Evolutionary conservation across 2,888 invertebrate species (phyloP).

Genomic region (Galerucella nymphaeae): DNA sequence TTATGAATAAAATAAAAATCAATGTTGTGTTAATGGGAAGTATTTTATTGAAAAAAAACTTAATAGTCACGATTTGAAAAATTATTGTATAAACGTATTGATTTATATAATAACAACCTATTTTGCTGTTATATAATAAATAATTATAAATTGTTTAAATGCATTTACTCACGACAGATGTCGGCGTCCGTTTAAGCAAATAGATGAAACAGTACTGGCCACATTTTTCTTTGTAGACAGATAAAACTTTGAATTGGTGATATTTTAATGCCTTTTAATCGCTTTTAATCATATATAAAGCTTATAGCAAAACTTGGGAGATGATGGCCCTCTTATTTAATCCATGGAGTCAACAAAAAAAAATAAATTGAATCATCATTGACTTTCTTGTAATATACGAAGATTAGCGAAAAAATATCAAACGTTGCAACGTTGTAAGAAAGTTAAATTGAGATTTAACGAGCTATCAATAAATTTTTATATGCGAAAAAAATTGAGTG

Average conservation of each 20-base stretch:
- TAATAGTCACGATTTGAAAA: neutral
- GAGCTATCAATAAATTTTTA: constrained; percentile 5
- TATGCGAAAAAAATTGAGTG: neutral
- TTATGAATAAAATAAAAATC: neutral
- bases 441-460: constrained; percentile 1
- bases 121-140: neutral
- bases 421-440: neutral
- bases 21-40: neutral
- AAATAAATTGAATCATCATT: too few species aligned
- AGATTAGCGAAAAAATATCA: neutral
- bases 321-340: too few species aligned
- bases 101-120: neutral
- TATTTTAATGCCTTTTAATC: too few species aligned
- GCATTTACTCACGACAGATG: neutral
- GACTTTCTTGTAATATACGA: neutral
- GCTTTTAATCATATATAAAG: too few species aligned
- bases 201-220: neutral
- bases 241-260: too few species aligned
- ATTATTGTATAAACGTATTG: neutral
- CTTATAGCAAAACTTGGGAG: too few species aligned
- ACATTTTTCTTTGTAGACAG: neutral
- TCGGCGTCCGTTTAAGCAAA: neutral
- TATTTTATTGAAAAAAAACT: neutral
- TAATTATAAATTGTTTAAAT: neutral
- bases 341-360: too few species aligned